Percentiles rank a stretch among this genome's conserved stretches.
Evolutionary conservation across 2,797 vertebrate species (phyloP).

Genomic region (Pseudopleuronectes americanus): DNA sequence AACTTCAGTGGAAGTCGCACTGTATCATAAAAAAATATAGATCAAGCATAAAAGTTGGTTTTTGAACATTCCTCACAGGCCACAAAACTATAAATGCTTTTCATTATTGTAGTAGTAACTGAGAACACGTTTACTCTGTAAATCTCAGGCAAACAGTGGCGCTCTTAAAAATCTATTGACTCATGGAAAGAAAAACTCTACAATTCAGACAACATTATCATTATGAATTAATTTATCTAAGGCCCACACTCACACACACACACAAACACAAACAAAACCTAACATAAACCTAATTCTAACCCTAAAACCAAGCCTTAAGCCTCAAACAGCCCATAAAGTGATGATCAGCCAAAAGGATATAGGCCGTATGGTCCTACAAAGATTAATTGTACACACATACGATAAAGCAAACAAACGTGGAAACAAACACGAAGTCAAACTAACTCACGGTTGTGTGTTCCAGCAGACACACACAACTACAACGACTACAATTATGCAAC

Average conservation of each 20-base stretch:
- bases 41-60: slow-evolving; percentile 34
- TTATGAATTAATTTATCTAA: too few species aligned
- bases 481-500: slow-evolving; percentile 63
- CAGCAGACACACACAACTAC: not conserved
- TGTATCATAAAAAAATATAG: slow-evolving; percentile 33
- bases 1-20: not conserved
- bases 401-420: not conserved
- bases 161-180: slow-evolving; percentile 45
- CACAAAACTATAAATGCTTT: slow-evolving; percentile 41
- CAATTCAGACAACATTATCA: slow-evolving; percentile 37
- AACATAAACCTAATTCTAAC: too few species aligned
- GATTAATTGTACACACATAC: too few species aligned
- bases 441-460: slow-evolving; percentile 3
- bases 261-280: too few species aligned
- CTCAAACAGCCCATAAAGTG: too few species aligned
- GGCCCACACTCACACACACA: too few species aligned
- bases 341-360: too few species aligned
- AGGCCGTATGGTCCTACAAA: too few species aligned
- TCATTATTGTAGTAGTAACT: slow-evolving; percentile 27
- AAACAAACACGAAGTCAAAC: slow-evolving; percentile 15
- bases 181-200: slow-evolving; percentile 48
- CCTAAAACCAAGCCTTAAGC: too few species aligned
- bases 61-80: slow-evolving; percentile 34
- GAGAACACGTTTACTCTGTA: slow-evolving; percentile 55
- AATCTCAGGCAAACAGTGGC: slow-evolving; percentile 29